Conservation (phyloP, 2,113 vertebrate genomes). For the Sinocyclocheilus maitianheensis region DNA sequence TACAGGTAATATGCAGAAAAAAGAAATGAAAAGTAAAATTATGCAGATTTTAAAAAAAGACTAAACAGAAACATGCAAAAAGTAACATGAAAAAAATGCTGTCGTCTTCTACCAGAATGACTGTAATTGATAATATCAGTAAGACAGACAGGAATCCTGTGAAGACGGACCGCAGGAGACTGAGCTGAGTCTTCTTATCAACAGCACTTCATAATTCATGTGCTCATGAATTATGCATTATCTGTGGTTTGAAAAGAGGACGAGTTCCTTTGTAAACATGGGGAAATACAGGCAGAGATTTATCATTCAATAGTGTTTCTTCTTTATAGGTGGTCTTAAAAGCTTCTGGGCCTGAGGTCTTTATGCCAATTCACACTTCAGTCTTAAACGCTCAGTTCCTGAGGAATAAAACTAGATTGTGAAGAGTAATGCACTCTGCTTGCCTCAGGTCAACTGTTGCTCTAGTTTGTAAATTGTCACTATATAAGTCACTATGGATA, state of each 20-base stretch:
- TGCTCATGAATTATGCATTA: slow-evolving; percentile 39
- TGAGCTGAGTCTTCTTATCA: slow-evolving; percentile 28
- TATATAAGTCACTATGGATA: background rate
- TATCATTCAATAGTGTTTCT: slow-evolving; percentile 15
- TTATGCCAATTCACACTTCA: background rate
- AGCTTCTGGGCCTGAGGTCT: slow-evolving; percentile 8
- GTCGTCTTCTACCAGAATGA: background rate
- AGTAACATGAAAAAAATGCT: background rate
- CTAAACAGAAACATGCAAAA: background rate
- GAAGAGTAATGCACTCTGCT: slow-evolving; percentile 18
- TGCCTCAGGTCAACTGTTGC: background rate
- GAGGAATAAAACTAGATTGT: slow-evolving; percentile 1
- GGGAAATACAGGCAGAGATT: slow-evolving; percentile 11
- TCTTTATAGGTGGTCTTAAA: slow-evolving; percentile 27
- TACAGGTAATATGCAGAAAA: background rate
- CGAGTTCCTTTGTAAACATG: slow-evolving; percentile 29
- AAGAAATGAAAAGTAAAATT: background rate
- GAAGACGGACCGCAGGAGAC: slow-evolving; percentile 30
- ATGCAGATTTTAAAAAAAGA: background rate
- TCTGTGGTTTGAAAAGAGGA: slow-evolving; percentile 25
- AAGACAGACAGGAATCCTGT: slow-evolving; percentile 7
- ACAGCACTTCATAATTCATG: slow-evolving; percentile 41
- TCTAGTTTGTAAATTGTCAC: background rate
- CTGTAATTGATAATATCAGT: slow-evolving; percentile 16
- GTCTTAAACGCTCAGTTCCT: background rate